Evolutionary conservation across 1,140 invertebrate species (phyloP).

Genomic region (Drosophila mauritiana): DNA sequence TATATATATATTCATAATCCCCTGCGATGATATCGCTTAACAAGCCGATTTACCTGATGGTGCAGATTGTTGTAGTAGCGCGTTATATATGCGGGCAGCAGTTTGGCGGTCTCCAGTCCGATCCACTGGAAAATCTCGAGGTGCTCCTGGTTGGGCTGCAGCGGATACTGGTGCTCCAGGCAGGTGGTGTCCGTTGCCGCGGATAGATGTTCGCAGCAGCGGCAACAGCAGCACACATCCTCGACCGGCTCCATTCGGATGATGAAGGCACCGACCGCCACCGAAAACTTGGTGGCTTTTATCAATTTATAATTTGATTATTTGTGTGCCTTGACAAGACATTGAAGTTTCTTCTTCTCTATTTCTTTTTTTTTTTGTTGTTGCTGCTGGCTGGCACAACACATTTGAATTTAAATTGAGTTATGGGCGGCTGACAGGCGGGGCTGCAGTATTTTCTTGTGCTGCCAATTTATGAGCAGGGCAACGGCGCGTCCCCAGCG

Average conservation of each 20-base stretch:
- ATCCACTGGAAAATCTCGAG: constrained; percentile 86
- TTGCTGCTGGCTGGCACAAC: constrained; percentile 9
- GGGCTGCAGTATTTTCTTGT: constrained; percentile 50
- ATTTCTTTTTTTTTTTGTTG: neutral
- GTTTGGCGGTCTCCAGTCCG: constrained; percentile 88
- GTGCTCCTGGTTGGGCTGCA: constrained; percentile 13
- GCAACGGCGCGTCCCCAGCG: constrained; percentile 56
- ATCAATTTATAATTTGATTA: constrained; percentile 65
- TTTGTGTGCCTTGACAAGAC: constrained; percentile 51
- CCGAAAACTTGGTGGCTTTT: constrained; percentile 24
- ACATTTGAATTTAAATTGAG: constrained; percentile 82
- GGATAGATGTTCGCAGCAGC: constrained; percentile 53
- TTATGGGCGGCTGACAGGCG: constrained; percentile 54
- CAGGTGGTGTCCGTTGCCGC: constrained; percentile 30
- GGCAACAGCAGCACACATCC: constrained; percentile 56
- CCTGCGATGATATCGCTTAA: constrained; percentile 6
- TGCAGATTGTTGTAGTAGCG: constrained; percentile 88
- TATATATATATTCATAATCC: constrained; percentile 1
- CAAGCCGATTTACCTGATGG: constrained; percentile 86
- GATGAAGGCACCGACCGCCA: neutral
- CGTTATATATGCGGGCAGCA: constrained; percentile 88
- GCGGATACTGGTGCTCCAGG: neutral
- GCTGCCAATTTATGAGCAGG: constrained; percentile 76
- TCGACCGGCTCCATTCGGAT: constrained; percentile 57
- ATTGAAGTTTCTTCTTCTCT: constrained; percentile 31